Conservation (phyloP, 2,113 vertebrate species). For the Grammomys surdaster region DNA sequence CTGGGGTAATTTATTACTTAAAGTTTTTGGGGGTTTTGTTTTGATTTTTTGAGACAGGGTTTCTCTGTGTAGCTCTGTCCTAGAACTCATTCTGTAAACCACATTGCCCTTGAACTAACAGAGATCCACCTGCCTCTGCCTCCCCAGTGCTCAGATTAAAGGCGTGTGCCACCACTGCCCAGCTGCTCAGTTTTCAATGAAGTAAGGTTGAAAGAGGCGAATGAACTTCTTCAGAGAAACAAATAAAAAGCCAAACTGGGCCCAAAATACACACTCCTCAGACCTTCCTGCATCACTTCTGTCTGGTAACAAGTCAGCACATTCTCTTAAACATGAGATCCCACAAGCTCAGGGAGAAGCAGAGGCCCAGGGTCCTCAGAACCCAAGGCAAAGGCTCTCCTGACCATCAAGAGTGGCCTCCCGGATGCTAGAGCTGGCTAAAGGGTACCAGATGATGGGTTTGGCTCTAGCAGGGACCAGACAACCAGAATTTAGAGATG, state of each 20-base stretch:
- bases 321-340: not conserved
- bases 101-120: not conserved
- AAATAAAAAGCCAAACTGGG: not conserved
- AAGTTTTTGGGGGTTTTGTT: not conserved
- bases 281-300: not conserved
- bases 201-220: conserved; percentile 5
- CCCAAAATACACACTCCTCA: not conserved
- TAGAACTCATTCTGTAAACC: not conserved
- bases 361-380: not conserved
- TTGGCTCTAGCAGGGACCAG: not conserved
- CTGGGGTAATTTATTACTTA: not conserved
- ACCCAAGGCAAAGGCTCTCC: not conserved
- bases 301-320: not conserved
- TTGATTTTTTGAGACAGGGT: not conserved
- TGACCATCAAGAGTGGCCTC: not conserved
- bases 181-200: not conserved
- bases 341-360: not conserved
- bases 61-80: not conserved
- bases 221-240: not conserved
- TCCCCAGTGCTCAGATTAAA: not conserved
- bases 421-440: not conserved
- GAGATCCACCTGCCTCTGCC: not conserved
- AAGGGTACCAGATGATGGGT: not conserved
- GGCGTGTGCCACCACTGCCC: not conserved
- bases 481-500: not conserved